phyloP scores from a whole-genome alignment of 2,113 vertebrate species.

The Aspidoscelis tigris region DNA sequence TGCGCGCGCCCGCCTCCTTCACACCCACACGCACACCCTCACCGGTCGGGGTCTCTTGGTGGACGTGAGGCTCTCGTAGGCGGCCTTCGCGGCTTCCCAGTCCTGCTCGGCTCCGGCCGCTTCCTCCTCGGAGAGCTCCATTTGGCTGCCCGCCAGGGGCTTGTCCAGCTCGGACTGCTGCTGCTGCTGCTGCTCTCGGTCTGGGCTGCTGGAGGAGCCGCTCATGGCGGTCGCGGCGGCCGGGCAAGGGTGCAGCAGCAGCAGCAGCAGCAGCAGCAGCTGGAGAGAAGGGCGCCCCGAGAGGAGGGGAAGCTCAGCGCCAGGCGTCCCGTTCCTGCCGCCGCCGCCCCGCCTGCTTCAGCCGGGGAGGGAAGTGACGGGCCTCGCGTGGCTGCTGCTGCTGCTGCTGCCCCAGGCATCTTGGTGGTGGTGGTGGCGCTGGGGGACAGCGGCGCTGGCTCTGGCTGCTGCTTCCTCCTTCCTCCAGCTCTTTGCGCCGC shows the following conservation, averaged over 20 bases:
- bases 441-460: too few species aligned
- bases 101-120: conserved; percentile 66
- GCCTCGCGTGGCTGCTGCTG: background rate
- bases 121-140: background rate
- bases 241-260: background rate
- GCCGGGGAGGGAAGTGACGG: background rate
- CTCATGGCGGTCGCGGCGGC: conserved; percentile 42
- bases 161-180: background rate
- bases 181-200: background rate
- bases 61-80: conserved; percentile 78
- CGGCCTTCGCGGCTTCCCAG: conserved; percentile 80
- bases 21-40: conserved; percentile 39
- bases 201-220: conserved; percentile 22
- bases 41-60: conserved; percentile 80
- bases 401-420: too few species aligned
- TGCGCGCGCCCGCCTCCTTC: background rate
- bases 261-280: background rate
- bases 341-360: background rate
- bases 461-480: background rate
- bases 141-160: background rate
- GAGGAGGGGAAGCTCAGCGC: too few species aligned
- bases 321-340: background rate
- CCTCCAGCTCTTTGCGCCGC: background rate
- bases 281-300: background rate
- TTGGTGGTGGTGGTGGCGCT: too few species aligned